These are phyloP conservation scores for Leistus spinibarbis DNA, from an alignment of 2,888 invertebrate species.

Conservation along the genomic window DNA sequence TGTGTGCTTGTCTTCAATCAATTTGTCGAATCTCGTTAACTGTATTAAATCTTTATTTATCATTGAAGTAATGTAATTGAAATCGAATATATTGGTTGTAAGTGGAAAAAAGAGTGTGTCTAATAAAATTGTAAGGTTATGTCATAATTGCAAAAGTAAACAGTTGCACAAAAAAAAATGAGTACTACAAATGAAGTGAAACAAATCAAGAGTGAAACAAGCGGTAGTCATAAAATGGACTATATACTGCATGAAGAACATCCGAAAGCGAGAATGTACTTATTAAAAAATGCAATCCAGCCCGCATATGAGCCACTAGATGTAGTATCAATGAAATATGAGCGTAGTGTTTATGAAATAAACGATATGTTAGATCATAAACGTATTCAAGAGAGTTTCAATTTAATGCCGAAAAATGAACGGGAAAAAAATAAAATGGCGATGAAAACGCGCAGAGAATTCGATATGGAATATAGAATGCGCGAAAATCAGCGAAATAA, in stretches of 20 bases:
- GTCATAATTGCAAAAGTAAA: not conserved
- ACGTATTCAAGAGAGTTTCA: not conserved
- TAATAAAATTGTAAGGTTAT: not conserved
- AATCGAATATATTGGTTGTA: too few species aligned
- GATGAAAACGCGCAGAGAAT: slow-evolving; percentile 7
- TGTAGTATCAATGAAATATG: not conserved
- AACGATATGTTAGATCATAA: not conserved
- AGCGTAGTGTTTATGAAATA: not conserved
- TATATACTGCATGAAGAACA: not conserved
- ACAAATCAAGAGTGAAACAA: not conserved
- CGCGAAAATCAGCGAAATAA: slow-evolving; percentile 6
- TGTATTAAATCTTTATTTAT: too few species aligned
- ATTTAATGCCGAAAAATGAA: not conserved
- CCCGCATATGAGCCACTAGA: not conserved
- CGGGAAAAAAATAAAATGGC: slow-evolving; percentile 8
- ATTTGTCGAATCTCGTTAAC: too few species aligned
- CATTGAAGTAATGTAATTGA: too few species aligned
- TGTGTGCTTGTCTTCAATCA: not conserved
- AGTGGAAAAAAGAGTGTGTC: too few species aligned
- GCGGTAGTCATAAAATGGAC: not conserved
- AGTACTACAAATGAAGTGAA: not conserved
- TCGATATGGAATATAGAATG: slow-evolving; percentile 6
- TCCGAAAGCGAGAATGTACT: not conserved
- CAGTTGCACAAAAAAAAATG: not conserved
- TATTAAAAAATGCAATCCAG: not conserved